phyloP scores from a whole-genome alignment of 2,888 invertebrate genomes.

The Kuschelorhynchus macadamiae region DNA sequence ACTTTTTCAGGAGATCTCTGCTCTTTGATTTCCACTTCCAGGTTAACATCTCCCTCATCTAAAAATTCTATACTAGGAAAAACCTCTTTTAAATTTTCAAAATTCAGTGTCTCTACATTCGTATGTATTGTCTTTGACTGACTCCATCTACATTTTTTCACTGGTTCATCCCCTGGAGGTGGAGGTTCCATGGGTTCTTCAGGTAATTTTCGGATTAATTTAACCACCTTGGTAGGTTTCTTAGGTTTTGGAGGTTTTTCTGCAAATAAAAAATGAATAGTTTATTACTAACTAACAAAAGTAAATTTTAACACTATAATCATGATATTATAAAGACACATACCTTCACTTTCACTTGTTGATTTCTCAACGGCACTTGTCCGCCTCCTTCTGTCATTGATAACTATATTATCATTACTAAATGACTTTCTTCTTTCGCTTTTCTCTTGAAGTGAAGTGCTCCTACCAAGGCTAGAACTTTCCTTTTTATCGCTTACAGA shows the following conservation, averaged over 20 bases:
- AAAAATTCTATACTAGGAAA: constrained; percentile 63
- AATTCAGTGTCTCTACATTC: constrained; percentile 52
- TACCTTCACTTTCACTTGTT: constrained; percentile 49
- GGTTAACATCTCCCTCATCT: constrained; percentile 63
- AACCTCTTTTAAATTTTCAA: constrained; percentile 61
- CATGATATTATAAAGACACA: constrained; percentile 31
- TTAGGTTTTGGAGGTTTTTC: constrained; percentile 33
- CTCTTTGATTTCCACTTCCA: constrained; percentile 57
- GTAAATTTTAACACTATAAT: no score
- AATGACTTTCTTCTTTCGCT: constrained; percentile 11
- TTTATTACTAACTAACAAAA: neutral
- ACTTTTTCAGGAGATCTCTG: constrained; percentile 53
- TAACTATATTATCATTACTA: constrained; percentile 19
- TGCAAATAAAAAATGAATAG: constrained; percentile 18
- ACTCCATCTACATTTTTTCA: constrained; percentile 49
- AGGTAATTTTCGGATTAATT: constrained; percentile 39
- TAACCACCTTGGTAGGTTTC: constrained; percentile 44
- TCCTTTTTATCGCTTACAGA: constrained; percentile 13
- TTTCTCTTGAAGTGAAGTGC: constrained; percentile 24
- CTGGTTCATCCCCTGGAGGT: constrained; percentile 15
- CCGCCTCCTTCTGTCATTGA: constrained; percentile 40
- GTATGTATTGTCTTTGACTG: constrained; percentile 32
- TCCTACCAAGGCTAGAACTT: constrained; percentile 13
- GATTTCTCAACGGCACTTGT: constrained; percentile 44
- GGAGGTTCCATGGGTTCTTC: constrained; percentile 25